Conservation (phyloP, 2,113 vertebrate genomes). For the Pangasianodon hypophthalmus region DNA sequence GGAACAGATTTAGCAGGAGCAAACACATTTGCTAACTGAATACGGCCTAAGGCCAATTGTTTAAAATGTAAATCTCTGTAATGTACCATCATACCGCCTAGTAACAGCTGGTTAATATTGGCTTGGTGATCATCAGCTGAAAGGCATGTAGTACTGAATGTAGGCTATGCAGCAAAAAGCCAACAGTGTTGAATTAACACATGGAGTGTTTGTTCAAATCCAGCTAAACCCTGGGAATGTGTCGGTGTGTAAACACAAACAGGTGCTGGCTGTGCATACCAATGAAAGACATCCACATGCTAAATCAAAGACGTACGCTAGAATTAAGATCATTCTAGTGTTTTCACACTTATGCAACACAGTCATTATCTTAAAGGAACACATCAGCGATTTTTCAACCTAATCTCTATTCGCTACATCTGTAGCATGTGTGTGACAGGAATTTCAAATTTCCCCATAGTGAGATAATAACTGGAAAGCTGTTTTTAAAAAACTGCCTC, state of each 20-base stretch:
- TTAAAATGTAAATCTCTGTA: slow-evolving; percentile 1
- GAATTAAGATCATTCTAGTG: neutral
- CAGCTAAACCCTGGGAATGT: neutral
- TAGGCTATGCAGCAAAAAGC: neutral
- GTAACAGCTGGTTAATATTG: slow-evolving; percentile 1
- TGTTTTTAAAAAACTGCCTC: neutral
- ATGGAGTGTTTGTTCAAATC: neutral
- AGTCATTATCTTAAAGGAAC: neutral
- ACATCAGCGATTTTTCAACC: neutral
- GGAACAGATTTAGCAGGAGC: neutral
- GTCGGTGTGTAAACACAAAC: slow-evolving; percentile 24
- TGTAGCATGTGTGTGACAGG: neutral
- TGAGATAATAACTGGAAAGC: neutral
- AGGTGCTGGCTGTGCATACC: slow-evolving; percentile 26
- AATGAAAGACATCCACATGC: slow-evolving; percentile 18
- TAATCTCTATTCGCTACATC: neutral
- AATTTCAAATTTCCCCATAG: neutral
- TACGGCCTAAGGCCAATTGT: neutral
- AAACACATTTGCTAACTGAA: neutral
- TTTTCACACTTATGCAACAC: neutral
- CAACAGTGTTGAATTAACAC: neutral
- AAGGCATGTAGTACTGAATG: slow-evolving; percentile 4
- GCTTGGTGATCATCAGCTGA: neutral
- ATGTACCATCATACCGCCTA: neutral
- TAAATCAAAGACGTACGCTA: neutral